Conservation (phyloP, 2,797 vertebrate genomes). For the Aplochiton taeniatus region DNA sequence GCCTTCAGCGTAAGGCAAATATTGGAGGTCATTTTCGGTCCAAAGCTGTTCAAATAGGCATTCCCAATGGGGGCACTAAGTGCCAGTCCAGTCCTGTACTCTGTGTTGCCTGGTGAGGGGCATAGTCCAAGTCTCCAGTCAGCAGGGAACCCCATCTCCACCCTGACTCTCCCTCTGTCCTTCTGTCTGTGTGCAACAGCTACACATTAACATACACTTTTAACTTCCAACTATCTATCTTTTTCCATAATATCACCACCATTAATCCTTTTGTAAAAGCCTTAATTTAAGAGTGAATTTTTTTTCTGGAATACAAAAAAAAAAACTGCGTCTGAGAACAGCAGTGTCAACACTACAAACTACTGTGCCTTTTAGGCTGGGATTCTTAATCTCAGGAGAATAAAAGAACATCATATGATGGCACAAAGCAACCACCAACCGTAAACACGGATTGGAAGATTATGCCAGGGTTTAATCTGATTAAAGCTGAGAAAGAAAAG, state of each 20-base stretch:
- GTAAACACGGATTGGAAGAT: conserved; percentile 74
- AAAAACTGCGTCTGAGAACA: conserved; percentile 24
- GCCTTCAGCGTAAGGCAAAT: too few species aligned
- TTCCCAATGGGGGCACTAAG: background rate
- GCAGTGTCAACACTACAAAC: conserved; percentile 52
- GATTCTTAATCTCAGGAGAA: conserved; percentile 63
- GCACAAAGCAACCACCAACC: conserved; percentile 60
- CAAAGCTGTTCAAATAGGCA: too few species aligned
- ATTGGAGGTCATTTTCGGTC: too few species aligned
- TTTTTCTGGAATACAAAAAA: conserved; percentile 11
- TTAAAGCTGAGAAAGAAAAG: conserved; percentile 66
- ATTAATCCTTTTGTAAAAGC: background rate
- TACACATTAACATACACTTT: background rate
- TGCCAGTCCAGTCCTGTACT: too few species aligned
- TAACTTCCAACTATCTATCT: background rate
- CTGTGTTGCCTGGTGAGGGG: background rate
- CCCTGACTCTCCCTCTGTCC: background rate
- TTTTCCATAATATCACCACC: too few species aligned
- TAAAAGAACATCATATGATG: conserved; percentile 77
- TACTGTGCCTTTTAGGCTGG: conserved; percentile 44
- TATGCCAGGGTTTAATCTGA: conserved; percentile 68
- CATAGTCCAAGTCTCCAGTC: too few species aligned
- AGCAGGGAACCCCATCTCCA: too few species aligned
- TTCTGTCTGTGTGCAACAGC: background rate
- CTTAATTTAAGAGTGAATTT: conserved; percentile 7